These are phyloP conservation scores for Borostomias antarcticus DNA, from an alignment of 2,797 vertebrate species.

Conservation along the genomic window DNA sequence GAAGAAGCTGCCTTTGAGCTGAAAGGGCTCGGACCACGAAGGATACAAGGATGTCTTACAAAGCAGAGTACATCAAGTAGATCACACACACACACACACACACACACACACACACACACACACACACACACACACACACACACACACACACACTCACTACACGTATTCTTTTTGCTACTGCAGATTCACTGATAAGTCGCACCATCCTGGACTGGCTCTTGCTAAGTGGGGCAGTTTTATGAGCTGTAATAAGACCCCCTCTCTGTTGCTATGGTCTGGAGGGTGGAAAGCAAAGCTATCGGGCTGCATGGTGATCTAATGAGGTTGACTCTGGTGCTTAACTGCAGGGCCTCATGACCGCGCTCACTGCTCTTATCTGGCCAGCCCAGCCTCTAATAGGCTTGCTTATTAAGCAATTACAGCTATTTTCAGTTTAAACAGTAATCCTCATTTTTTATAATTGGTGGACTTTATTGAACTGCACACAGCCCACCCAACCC, in stretches of 20 bases:
- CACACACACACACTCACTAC: too few relatives aligned
- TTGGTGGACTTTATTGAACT: conserved; percentile 69
- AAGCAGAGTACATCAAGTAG: background rate
- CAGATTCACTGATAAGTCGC: conserved; percentile 39
- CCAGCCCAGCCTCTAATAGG: conserved; percentile 63
- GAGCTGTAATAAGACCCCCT: conserved; percentile 29
- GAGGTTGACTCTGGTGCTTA: conserved; percentile 48
- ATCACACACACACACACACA: background rate
- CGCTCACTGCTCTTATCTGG: conserved; percentile 69
- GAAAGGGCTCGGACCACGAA: background rate
- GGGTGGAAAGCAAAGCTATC: conserved; percentile 53
- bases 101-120: too few relatives aligned
- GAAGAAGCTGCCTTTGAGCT: background rate
- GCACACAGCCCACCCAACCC: conserved; percentile 6
- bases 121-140: too few relatives aligned
- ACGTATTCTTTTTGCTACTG: too few relatives aligned
- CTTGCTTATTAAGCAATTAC: conserved; percentile 74
- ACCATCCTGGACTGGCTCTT: conserved; percentile 20
- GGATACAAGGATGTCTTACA: background rate
- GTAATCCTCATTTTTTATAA: conserved; percentile 73
- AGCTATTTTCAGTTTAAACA: conserved; percentile 70
- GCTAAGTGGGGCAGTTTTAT: conserved; percentile 35
- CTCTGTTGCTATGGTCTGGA: conserved; percentile 29
- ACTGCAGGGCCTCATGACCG: conserved; percentile 58
- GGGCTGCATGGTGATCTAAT: conserved; percentile 55